Percentiles rank a stretch among this genome's conserved stretches.
phyloP scores from a whole-genome alignment of 2,888 invertebrate genomes.

The Pseudolycoriella hygida region DNA sequence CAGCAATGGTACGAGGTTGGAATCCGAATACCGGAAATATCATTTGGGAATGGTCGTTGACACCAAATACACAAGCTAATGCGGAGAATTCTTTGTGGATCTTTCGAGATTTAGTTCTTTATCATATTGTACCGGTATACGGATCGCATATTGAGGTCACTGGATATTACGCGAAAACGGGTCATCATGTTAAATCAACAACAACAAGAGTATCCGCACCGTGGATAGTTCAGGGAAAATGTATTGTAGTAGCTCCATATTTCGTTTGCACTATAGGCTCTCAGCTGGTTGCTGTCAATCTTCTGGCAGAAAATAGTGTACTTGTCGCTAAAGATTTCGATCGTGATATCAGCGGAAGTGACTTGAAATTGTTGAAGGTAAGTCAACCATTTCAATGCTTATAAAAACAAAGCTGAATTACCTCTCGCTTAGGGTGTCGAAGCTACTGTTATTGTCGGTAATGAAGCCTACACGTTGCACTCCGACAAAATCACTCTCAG shows the following conservation, averaged over 20 bases:
- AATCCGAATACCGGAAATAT: conserved; percentile 51
- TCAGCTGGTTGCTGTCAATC: conserved; percentile 42
- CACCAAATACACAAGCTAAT: conserved; percentile 21
- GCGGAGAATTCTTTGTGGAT: conserved; percentile 38
- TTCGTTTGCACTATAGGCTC: conserved; percentile 44
- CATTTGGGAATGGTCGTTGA: conserved; percentile 59
- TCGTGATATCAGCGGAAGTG: conserved; percentile 19
- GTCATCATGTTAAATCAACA: conserved; percentile 34
- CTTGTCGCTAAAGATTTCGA: conserved; percentile 32
- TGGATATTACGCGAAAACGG: conserved; percentile 40
- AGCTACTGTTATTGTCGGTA: conserved; percentile 26
- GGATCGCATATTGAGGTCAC: conserved; percentile 45
- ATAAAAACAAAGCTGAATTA: no score
- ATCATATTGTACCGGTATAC: conserved; percentile 40
- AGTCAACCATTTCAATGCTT: neutral
- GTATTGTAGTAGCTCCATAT: conserved; percentile 41
- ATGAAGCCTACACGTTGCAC: conserved; percentile 21
- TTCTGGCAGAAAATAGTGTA: conserved; percentile 34
- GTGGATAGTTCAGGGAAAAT: conserved; percentile 44
- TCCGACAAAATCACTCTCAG: conserved; percentile 23
- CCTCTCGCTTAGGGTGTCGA: conserved; percentile 19
- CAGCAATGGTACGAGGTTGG: conserved; percentile 62
- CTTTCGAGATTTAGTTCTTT: conserved; percentile 37
- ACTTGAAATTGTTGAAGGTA: conserved; percentile 18
- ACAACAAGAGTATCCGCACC: conserved; percentile 39